Evolutionary conservation across 2,888 invertebrate species (phyloP).

Genomic region (Zhuqinia jingwanae): DNA sequence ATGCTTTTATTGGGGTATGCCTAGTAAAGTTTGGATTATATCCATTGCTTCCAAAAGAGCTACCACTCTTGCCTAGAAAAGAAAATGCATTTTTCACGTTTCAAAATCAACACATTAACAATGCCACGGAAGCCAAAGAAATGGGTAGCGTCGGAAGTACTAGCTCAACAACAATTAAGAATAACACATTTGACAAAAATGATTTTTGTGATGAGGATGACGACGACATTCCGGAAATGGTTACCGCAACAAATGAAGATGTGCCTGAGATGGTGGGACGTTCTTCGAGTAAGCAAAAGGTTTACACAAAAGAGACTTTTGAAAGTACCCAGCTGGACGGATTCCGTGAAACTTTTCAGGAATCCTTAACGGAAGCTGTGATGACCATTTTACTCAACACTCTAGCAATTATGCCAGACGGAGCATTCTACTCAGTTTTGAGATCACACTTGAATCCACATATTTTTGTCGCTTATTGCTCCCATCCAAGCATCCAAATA

Average conservation of each 20-base stretch:
- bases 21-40: slow-evolving; percentile 77
- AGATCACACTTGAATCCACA: slow-evolving; percentile 75
- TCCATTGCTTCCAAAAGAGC: slow-evolving; percentile 77
- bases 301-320: slow-evolving; percentile 68
- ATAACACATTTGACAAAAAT: slow-evolving; percentile 2
- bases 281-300: slow-evolving; percentile 58
- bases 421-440: slow-evolving; percentile 75
- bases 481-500: slow-evolving; percentile 75
- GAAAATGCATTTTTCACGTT: slow-evolving; percentile 76
- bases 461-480: slow-evolving; percentile 76
- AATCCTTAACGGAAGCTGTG: slow-evolving; percentile 77
- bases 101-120: slow-evolving; percentile 70
- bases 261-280: slow-evolving; percentile 77
- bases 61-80: slow-evolving; percentile 76
- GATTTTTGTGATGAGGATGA: slow-evolving; percentile 48
- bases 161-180: slow-evolving; percentile 15
- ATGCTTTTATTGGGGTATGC: slow-evolving; percentile 77
- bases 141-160: not conserved
- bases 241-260: slow-evolving; percentile 68
- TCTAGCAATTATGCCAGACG: slow-evolving; percentile 78
- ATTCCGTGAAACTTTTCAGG: slow-evolving; percentile 77
- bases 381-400: slow-evolving; percentile 78
- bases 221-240: slow-evolving; percentile 51
- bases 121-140: slow-evolving; percentile 63
- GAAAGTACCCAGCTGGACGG: slow-evolving; percentile 71